Conservation (phyloP, 2,797 vertebrate genomes). For the Hypotaenidia philippensis region DNA sequence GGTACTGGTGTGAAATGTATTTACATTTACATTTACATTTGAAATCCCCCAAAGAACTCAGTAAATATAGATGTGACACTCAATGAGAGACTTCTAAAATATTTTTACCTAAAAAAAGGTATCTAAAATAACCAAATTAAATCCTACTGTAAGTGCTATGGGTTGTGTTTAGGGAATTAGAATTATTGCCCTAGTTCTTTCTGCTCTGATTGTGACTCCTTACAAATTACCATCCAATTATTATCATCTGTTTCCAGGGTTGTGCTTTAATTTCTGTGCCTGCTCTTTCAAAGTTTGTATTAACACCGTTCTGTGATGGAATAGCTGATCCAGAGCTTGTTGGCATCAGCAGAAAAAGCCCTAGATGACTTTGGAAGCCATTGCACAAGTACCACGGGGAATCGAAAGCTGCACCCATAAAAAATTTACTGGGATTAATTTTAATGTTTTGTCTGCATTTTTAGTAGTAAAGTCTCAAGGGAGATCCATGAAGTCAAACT, state of each 20-base stretch:
- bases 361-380: not conserved
- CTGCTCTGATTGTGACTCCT: not conserved
- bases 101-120: not conserved
- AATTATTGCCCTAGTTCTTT: not conserved
- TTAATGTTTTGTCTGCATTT: not conserved
- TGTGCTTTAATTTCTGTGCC: not conserved
- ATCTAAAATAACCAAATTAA: not conserved
- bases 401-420: not conserved
- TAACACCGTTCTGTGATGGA: not conserved
- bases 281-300: not conserved
- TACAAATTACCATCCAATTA: not conserved
- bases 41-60: not conserved
- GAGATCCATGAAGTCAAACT: not conserved
- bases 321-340: not conserved
- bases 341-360: not conserved
- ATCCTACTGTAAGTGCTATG: not conserved
- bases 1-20: not conserved
- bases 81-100: not conserved
- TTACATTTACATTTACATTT: constrained; percentile 7
- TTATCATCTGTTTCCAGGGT: not conserved
- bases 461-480: not conserved
- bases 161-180: not conserved
- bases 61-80: not conserved
- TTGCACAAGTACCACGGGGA: not conserved
- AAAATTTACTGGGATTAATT: not conserved